These are phyloP conservation scores for Bolborhynchus lineola DNA, from an alignment of 2,113 vertebrate species.

Conservation along the genomic window DNA sequence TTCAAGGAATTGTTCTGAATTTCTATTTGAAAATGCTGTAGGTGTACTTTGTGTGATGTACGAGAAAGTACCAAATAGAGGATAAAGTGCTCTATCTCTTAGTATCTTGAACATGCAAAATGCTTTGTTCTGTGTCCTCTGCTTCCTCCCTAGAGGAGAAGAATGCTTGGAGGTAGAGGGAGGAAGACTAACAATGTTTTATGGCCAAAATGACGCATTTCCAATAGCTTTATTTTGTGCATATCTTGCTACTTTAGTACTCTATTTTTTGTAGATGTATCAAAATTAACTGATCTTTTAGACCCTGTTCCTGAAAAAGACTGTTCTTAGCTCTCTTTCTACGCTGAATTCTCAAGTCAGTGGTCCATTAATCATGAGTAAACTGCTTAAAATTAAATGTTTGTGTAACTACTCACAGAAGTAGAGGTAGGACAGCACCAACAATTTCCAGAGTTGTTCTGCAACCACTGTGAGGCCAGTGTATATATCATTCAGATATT, in stretches of 20 bases:
- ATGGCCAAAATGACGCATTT: background rate
- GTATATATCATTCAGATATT: background rate
- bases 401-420: background rate
- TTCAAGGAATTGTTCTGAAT: background rate
- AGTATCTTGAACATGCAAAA: background rate
- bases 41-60: background rate
- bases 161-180: background rate
- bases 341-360: background rate
- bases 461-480: background rate
- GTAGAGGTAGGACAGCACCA: background rate
- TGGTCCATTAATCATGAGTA: background rate
- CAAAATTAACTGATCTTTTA: background rate
- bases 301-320: background rate
- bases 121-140: background rate
- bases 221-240: background rate
- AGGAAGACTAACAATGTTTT: background rate
- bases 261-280: background rate
- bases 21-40: background rate
- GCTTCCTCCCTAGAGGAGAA: background rate
- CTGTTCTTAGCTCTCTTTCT: background rate
- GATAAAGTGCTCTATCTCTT: background rate
- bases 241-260: background rate
- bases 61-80: background rate
- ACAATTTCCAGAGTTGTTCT: background rate
- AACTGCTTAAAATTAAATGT: background rate